Conservation (phyloP, 2,797 vertebrate genomes). For the Poecilia velifera region DNA sequence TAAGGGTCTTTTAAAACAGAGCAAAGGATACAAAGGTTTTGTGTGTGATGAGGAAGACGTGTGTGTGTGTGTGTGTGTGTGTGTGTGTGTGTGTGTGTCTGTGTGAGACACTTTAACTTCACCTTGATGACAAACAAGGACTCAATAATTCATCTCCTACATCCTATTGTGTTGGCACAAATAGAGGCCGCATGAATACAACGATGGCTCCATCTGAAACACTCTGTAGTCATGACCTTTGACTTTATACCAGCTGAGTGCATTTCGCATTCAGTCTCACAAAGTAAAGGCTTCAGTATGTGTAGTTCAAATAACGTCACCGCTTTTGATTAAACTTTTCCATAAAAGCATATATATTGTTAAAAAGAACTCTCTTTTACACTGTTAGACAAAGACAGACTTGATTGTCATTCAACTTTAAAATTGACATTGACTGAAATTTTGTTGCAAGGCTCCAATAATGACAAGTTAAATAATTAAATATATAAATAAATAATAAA, state of each 20-base stretch:
- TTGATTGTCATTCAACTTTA: no score
- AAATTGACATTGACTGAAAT: no score
- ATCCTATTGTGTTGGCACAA: slow-evolving; percentile 35
- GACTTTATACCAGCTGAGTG: background rate
- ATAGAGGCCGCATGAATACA: slow-evolving; percentile 36
- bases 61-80: background rate
- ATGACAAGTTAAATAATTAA: no score
- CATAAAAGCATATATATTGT: background rate
- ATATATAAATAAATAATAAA: no score
- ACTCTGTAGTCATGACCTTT: slow-evolving; percentile 31
- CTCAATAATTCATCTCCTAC: slow-evolving; percentile 51
- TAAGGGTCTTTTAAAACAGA: background rate
- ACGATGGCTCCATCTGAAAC: slow-evolving; percentile 38
- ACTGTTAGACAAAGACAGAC: background rate
- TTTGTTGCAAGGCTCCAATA: no score
- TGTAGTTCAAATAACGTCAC: background rate
- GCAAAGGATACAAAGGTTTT: slow-evolving; percentile 18
- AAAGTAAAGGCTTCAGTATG: background rate
- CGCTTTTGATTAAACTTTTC: background rate
- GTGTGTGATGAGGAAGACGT: background rate
- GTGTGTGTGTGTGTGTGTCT: background rate
- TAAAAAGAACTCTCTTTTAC: background rate
- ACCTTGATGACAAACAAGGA: slow-evolving; percentile 52
- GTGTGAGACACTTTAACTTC: slow-evolving; percentile 47
- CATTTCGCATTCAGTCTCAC: background rate